A percentile compares a stretch with the other conserved stretches of the same genome.
Evolutionary conservation across 2,797 vertebrate species (phyloP).

Genomic region (Myotis myotis): DNA sequence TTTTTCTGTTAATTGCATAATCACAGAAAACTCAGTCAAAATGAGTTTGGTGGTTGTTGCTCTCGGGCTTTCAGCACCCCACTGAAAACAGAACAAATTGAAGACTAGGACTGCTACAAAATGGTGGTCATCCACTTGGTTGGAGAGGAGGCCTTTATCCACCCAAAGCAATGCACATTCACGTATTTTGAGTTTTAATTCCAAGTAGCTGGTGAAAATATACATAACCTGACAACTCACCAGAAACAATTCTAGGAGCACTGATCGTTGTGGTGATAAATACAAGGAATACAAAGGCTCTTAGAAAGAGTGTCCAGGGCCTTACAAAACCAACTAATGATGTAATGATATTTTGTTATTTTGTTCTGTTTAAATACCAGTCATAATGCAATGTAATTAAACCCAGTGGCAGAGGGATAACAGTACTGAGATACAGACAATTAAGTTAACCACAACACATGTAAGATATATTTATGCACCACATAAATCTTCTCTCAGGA

Average conservation of each 20-base stretch:
- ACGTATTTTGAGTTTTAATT: background rate
- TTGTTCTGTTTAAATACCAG: slow-evolving; percentile 70
- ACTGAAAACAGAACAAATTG: background rate
- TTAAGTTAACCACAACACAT: slow-evolving; percentile 64
- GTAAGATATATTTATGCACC: slow-evolving; percentile 59
- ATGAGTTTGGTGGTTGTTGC: background rate
- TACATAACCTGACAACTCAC: background rate
- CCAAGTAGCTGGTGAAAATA: background rate
- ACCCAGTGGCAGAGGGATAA: slow-evolving; percentile 26
- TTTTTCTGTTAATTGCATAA: background rate
- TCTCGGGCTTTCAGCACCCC: background rate
- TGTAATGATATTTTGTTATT: slow-evolving; percentile 58
- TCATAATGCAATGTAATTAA: slow-evolving; percentile 62
- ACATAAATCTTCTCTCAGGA: slow-evolving; percentile 59
- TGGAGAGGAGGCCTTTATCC: background rate
- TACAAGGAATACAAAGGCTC: slow-evolving; percentile 20
- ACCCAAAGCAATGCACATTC: background rate
- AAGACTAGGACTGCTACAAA: background rate
- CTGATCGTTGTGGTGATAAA: background rate
- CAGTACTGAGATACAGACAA: slow-evolving; percentile 53
- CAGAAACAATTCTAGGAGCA: background rate
- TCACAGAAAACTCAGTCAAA: background rate
- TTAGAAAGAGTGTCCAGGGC: slow-evolving; percentile 31
- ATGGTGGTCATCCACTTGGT: background rate
- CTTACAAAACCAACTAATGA: slow-evolving; percentile 62